Evolutionary conservation across 1,140 invertebrate genomes (phyloP), one percentile per base, ranked within the genome.

Genomic region (Drosophila arizonae): DNA sequence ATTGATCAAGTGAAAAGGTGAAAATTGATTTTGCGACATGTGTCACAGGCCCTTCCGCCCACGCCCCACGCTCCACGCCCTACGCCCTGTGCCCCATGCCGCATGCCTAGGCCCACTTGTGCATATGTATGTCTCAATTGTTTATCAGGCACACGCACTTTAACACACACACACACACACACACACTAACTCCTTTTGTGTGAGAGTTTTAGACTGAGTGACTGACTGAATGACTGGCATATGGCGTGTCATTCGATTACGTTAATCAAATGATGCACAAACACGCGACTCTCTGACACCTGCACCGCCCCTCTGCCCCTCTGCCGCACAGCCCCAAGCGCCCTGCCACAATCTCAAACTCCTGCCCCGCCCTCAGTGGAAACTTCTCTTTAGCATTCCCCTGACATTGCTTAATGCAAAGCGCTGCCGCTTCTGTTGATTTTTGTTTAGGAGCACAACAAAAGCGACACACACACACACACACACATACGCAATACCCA

Each of bases 1-100:
- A 87, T 87, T 87, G 82, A 87, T 87, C 82, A 87, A 87, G 84
- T 88, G 82, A 88, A 87, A 87, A 87, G 82, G 84, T 87, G 82
- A 87, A 87, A 87, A 87, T 87, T 87, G 82, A 87, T 87, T 87
- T 87, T 88, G 82, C 84, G 78, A 87, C 82, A 87, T 86, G 82
- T 86, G 74, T 77, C 64, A 50, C 45, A 24, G 21, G 52, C 1
- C 4, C 21, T 39, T 11, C 43, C 39, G 9, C 13, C 15, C 15
- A 36, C 39, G 21, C 30, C 21, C 13, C 8, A 43, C 41, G 6
- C 36, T 1, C 11, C 30, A 10, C 1, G 1, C n/a, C 21, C 21
- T 3, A 24, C 21, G 1, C 21, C 30, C 0, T 17, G 1, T 17
- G 17, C 17, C 21, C 13, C 8, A 43, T 28, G 6, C 36, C 2